Evolutionary conservation across 1,140 invertebrate genomes (phyloP).

Genomic region (Vollenhovia emeryi): DNA sequence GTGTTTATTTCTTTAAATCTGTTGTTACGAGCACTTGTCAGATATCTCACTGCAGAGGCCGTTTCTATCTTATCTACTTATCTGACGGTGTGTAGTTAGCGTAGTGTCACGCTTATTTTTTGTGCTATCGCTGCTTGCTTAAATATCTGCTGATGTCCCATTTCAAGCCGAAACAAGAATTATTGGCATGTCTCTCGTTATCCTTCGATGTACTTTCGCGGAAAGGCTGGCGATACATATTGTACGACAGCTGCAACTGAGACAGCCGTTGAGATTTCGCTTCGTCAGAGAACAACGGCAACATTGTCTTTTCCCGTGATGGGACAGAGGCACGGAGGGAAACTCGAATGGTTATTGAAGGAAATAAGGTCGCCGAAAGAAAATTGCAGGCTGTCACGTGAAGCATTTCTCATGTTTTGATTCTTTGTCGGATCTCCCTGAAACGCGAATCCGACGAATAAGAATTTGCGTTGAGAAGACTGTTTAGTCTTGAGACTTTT

Average conservation of each 20-base stretch:
- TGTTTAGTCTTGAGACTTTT: neutral
- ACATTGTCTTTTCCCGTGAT: constrained; percentile 36
- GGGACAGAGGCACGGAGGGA: constrained; percentile 17
- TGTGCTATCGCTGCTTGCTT: neutral
- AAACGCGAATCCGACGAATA: neutral
- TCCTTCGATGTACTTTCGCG: constrained; percentile 31
- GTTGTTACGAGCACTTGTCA: neutral
- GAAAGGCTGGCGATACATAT: constrained; percentile 8
- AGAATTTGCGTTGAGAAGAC: constrained; percentile 6
- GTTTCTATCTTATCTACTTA: neutral
- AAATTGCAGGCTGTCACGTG: constrained; percentile 57
- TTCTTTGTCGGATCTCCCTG: constrained; percentile 28
- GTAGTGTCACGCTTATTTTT: neutral
- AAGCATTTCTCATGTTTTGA: constrained; percentile 58
- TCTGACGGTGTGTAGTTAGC: neutral
- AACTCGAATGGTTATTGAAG: constrained; percentile 40
- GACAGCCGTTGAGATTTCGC: constrained; percentile 42
- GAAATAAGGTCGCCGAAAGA: constrained; percentile 56
- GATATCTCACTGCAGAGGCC: neutral
- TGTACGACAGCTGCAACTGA: constrained; percentile 21
- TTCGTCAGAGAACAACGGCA: constrained; percentile 44
- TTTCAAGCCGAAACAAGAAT: neutral
- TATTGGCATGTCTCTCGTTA: constrained; percentile 22
- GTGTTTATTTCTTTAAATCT: neutral
- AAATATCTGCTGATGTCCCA: neutral